These are phyloP conservation scores for Neoniphon sammara DNA, from an alignment of 2,797 vertebrate genomes.

Conservation along the genomic window DNA sequence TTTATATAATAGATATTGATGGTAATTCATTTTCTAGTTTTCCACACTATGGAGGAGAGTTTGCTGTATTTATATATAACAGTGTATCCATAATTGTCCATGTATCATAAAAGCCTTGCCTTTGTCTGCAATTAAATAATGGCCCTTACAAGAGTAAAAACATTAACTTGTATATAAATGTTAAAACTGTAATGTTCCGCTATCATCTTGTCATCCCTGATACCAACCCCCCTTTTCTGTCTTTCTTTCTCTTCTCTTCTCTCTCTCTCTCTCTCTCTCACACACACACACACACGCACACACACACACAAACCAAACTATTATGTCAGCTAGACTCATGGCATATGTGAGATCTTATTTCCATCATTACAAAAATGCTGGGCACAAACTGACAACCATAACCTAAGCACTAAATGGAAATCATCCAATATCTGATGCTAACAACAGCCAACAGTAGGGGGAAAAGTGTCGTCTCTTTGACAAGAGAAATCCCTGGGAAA, in stretches of 20 bases:
- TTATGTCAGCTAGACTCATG: constrained; percentile 82
- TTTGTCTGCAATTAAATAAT: constrained; percentile 7
- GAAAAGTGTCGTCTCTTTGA: constrained; percentile 81
- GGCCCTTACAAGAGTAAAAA: background rate
- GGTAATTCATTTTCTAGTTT: background rate
- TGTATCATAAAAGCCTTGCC: background rate
- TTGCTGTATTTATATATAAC: background rate
- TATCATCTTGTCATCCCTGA: constrained; percentile 28
- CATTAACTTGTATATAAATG: constrained; percentile 4
- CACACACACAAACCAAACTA: constrained; percentile 74
- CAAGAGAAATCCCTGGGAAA: constrained; percentile 79
- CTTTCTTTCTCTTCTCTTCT: background rate
- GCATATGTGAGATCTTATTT: constrained; percentile 86
- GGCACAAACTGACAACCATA: constrained; percentile 85
- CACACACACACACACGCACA: constrained; percentile 36
- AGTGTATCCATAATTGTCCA: background rate
- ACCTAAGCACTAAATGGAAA: constrained; percentile 87
- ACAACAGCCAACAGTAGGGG: constrained; percentile 81
- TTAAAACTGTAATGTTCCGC: constrained; percentile 19
- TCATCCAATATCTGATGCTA: constrained; percentile 85
- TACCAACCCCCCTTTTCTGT: background rate
- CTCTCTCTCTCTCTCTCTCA: constrained; percentile 17
- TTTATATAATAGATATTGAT: background rate
- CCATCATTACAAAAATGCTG: constrained; percentile 83
- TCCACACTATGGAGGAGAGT: background rate